Evolutionary conservation across 2,888 invertebrate genomes (phyloP).

Genomic region (Exephanes ischioxanthus): DNA sequence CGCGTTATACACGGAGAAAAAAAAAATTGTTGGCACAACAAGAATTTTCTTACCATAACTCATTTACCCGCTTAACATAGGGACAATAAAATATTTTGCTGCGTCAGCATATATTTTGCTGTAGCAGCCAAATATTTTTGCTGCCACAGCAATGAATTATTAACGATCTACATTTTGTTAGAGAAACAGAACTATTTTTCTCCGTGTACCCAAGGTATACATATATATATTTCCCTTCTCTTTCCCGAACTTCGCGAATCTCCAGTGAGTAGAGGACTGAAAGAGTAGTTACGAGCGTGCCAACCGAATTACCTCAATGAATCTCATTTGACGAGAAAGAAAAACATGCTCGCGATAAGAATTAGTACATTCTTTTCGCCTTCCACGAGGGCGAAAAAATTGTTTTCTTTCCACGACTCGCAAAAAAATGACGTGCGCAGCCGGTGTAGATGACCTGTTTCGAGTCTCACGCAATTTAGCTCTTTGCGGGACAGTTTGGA

Average conservation of each 20-base stretch:
- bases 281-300: background rate
- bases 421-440: background rate
- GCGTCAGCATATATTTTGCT: no score
- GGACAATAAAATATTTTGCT: no score
- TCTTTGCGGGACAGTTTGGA: constrained; percentile 23
- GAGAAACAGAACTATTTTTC: no score
- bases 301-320: background rate
- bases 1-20: constrained; percentile 13
- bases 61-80: no score
- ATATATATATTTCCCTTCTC: constrained; percentile 1
- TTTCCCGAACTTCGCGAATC: constrained; percentile 49
- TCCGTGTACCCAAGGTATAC: background rate
- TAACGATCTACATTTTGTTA: no score
- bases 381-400: background rate
- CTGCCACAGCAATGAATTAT: no score
- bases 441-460: constrained; percentile 41
- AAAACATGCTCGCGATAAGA: background rate
- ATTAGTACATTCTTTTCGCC: no score
- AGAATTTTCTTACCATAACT: no score
- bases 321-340: background rate
- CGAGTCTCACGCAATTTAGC: constrained; percentile 28
- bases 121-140: no score
- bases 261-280: background rate
- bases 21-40: background rate
- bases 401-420: background rate